Base-by-base conservation (phyloP, 1,140 invertebrate genomes). In the Marisa cornuarietis region DNA sequence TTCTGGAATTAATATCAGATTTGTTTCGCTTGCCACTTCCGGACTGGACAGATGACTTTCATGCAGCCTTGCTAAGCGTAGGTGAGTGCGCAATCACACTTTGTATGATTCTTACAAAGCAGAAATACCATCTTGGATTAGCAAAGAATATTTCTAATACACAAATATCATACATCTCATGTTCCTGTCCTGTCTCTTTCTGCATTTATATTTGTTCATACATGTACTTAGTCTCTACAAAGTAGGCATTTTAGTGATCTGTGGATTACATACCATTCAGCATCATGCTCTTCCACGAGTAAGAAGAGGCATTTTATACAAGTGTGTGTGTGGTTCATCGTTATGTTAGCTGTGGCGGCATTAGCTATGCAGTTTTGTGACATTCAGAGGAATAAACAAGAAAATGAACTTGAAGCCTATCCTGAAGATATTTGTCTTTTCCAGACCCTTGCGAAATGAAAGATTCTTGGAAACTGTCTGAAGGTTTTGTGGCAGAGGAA, bases 401-500 rank as follows among this genome's bases (percentile, higher is more conserved):
- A 42, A 51, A 72, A 42, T 72, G 71, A 72, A 49, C 1, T 72
- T 52, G 22, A 72, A 22, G 22, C 20, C 5, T 13, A 7, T 14
- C 20, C 10, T 16, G 22, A n/a, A 54, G n/a, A 14, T 62, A 18
- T n/a, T 73, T 71, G 18, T 76, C 82, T 76, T 75, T 82, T 85
- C 69, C 76, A 91, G 95, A 97, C 93, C 95, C 96, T 1, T 95
- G 95, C 58, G 88, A 92, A 61, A 91, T 92, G 87, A 93, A 95
- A 87, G 95, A 97, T 71, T 93, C 94, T 0, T 99, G 97, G 96
- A 93, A 95, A 82, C 91, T 99, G 2, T 94, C 94, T 81, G 96
- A 98, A 90, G 97, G 96, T 20, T 99, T 99, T 90, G 94, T 99
- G 0, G 96, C 95, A 10, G 94, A 95, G 61, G 97, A 99, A 92